These are phyloP conservation scores for Phyllostomus discolor DNA, from an alignment of 2,113 vertebrate genomes.

Conservation along the genomic window DNA sequence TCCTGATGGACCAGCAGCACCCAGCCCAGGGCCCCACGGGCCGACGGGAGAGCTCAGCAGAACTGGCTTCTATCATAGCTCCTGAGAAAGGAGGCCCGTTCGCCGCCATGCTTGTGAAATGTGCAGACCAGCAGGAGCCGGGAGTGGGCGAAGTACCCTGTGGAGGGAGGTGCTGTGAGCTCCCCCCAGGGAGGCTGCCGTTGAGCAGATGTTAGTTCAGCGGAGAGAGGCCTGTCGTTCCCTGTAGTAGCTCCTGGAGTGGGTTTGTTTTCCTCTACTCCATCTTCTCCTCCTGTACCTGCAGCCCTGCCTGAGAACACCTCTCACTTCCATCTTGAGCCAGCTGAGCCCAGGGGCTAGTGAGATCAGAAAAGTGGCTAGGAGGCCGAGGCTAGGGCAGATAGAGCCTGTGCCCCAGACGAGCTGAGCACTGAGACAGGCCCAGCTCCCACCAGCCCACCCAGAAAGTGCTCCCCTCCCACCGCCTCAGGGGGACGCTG, in stretches of 20 bases:
- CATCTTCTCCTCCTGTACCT: neutral
- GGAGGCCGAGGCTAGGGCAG: neutral
- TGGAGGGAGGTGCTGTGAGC: rapidly evolving
- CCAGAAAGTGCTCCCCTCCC: neutral
- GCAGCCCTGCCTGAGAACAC: neutral
- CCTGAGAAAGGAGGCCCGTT: neutral
- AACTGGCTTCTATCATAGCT: neutral
- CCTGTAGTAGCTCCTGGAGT: neutral
- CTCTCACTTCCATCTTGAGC: neutral
- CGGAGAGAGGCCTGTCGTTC: neutral
- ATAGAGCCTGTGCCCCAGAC: neutral
- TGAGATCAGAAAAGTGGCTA: neutral
- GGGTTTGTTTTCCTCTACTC: neutral
- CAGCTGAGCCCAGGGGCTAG: neutral
- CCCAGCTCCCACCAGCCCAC: neutral
- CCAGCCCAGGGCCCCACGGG: neutral
- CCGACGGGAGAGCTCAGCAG: neutral
- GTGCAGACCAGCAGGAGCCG: neutral
- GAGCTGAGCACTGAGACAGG: neutral
- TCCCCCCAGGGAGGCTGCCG: neutral
- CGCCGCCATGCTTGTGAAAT: rapidly evolving
- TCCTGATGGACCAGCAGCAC: neutral
- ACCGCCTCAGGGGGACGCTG: rapidly evolving
- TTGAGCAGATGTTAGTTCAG: neutral
- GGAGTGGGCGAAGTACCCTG: neutral